These are phyloP conservation scores for Holcopasites calliopsidis DNA, from an alignment of 1,140 invertebrate species.

Conservation along the genomic window DNA sequence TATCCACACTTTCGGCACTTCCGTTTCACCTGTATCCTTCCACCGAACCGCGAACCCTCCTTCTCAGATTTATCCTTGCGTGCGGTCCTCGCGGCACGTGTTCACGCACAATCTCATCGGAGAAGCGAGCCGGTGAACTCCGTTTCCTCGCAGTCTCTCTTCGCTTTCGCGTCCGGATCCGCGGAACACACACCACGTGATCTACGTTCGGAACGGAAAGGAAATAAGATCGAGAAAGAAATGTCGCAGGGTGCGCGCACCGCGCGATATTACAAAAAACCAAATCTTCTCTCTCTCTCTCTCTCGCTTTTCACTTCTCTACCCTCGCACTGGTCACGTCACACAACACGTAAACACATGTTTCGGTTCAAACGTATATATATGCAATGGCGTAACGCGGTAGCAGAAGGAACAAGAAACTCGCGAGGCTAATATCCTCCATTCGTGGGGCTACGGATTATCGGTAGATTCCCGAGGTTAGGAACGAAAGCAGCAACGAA, in stretches of 20 bases:
- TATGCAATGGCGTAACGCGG: neutral
- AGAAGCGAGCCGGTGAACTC: neutral
- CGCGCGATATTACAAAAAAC: neutral
- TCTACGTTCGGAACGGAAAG: neutral
- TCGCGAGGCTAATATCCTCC: conserved; percentile 17
- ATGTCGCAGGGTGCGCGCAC: neutral
- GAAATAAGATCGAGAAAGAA: neutral
- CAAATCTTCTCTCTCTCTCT: neutral
- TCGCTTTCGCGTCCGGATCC: neutral
- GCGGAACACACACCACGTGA: neutral
- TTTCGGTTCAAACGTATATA: neutral
- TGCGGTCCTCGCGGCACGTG: conserved; percentile 16
- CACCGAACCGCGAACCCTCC: conserved; percentile 35
- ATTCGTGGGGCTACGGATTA: neutral
- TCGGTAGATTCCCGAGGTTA: conserved; percentile 9
- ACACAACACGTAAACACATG: conserved; percentile 46
- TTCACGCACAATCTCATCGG: neutral
- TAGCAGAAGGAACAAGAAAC: conserved; percentile 5
- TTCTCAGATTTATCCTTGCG: conserved; percentile 24
- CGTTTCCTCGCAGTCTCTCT: neutral
- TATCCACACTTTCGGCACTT: conserved; percentile 66
- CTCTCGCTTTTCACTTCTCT: neutral
- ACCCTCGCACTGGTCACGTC: conserved; percentile 36
- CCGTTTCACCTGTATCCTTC: conserved; percentile 60
- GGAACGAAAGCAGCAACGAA: conserved; percentile 11